Evolutionary conservation across 2,888 invertebrate species (phyloP).

Genomic region (Nebria brevicollis): DNA sequence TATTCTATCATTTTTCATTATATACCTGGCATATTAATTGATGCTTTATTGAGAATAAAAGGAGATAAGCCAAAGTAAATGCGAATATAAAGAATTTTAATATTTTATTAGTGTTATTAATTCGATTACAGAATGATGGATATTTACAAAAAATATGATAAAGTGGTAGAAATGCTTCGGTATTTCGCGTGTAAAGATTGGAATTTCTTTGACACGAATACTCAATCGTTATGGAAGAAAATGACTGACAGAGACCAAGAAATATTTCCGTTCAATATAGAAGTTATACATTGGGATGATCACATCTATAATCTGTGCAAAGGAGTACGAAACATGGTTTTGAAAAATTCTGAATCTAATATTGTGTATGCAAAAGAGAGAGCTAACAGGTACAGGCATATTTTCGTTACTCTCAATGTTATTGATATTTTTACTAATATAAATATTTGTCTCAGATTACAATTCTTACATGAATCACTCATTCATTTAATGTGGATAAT

Average conservation of each 20-base stretch:
- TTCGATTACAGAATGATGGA: slow-evolving; percentile 74
- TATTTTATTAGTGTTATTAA: not conserved
- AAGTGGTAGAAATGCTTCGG: slow-evolving; percentile 73
- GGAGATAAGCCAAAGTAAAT: slow-evolving; percentile 69
- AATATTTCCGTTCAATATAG: slow-evolving; percentile 25
- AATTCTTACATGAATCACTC: not conserved
- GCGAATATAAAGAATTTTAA: not conserved
- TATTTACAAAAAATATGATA: slow-evolving; percentile 79
- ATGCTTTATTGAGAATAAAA: slow-evolving; percentile 63
- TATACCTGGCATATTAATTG: slow-evolving; percentile 70
- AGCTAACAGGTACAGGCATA: not conserved
- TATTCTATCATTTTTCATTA: slow-evolving; percentile 73
- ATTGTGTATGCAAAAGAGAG: not conserved
- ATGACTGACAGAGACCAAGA: slow-evolving; percentile 53
- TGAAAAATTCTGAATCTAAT: not conserved
- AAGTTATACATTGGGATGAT: slow-evolving; percentile 16
- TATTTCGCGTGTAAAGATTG: slow-evolving; percentile 79
- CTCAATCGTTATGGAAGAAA: slow-evolving; percentile 66
- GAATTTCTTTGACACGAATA: slow-evolving; percentile 71
- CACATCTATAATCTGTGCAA: not conserved
- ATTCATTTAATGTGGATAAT: not conserved
- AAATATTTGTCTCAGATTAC: not conserved
- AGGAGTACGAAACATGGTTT: not conserved
- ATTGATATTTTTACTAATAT: not conserved
- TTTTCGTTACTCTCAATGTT: too few species aligned